Conservation (phyloP, 2,113 vertebrate genomes). For the Psephotus haematonotus region DNA sequence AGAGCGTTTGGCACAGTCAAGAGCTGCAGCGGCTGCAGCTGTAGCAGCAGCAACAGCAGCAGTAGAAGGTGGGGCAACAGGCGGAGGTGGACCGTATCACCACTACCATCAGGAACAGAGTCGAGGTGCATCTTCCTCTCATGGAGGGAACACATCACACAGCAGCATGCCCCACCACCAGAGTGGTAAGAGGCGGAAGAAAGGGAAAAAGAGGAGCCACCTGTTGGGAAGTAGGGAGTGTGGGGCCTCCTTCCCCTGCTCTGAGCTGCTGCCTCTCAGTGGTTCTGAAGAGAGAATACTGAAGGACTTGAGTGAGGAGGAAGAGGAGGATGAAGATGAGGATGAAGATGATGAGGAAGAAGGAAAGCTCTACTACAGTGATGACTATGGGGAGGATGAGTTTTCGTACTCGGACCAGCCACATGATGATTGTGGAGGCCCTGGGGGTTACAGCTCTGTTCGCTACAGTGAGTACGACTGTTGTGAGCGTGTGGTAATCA, state of each 20-base stretch:
- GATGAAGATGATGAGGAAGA: conserved; percentile 79
- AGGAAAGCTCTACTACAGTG: conserved; percentile 81
- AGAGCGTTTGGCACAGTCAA: conserved; percentile 80
- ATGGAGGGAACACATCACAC: neutral
- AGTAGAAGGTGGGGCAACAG: conserved; percentile 70
- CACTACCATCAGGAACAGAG: conserved; percentile 81
- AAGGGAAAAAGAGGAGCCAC: conserved; percentile 57
- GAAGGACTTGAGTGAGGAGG: conserved; percentile 90
- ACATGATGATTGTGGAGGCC: conserved; percentile 75
- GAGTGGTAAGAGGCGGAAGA: conserved; percentile 60
- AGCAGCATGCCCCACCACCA: conserved; percentile 69
- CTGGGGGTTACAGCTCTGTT: conserved; percentile 83
- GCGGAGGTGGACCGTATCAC: conserved; percentile 78
- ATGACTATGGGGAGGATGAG: conserved; percentile 87
- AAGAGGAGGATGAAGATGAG: conserved; percentile 82
- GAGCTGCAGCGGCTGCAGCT: conserved; percentile 80
- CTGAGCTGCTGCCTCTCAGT: conserved; percentile 89
- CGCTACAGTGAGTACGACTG: conserved; percentile 90
- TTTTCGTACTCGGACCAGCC: conserved; percentile 84
- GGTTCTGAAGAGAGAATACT: conserved; percentile 95
- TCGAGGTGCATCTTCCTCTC: conserved; percentile 78
- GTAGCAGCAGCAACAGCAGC: conserved; percentile 82
- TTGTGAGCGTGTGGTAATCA: conserved; percentile 95
- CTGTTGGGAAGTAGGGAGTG: conserved; percentile 61
- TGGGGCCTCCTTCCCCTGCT: conserved; percentile 82